Percentiles rank a stretch among this genome's conserved stretches.
Evolutionary conservation across 2,888 invertebrate species (phyloP).

Genomic region (Allygus modestus): DNA sequence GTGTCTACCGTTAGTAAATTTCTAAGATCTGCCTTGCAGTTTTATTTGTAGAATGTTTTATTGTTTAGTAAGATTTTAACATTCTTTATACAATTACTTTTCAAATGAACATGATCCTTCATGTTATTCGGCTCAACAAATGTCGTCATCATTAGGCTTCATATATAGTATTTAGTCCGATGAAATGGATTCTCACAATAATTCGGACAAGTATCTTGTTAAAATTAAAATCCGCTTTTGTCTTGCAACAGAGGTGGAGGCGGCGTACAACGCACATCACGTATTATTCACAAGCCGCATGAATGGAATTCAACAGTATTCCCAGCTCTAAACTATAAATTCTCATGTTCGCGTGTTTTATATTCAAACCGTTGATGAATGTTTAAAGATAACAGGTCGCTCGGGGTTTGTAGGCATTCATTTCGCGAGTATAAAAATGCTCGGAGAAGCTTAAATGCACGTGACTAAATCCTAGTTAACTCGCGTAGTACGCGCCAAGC

Average conservation of each 20-base stretch:
- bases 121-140: too few relatives aligned
- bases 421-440: conserved; percentile 2
- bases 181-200: too few relatives aligned
- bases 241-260: background rate
- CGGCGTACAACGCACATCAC: background rate
- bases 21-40: too few relatives aligned
- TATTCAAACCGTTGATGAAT: conserved; percentile 57
- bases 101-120: too few relatives aligned
- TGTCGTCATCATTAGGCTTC: too few relatives aligned
- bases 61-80: too few relatives aligned
- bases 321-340: conserved; percentile 56
- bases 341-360: conserved; percentile 56
- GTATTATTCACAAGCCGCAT: conserved; percentile 39
- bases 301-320: conserved; percentile 53
- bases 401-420: conserved; percentile 54
- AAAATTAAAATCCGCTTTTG: conserved; percentile 32
- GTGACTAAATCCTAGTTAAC: conserved; percentile 35
- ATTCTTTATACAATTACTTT: too few relatives aligned
- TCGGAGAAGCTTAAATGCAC: conserved; percentile 11
- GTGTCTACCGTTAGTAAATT: too few relatives aligned
- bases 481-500: background rate
- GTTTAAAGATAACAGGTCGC: conserved; percentile 59
- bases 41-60: too few relatives aligned
- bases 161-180: too few relatives aligned
- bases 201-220: conserved; percentile 8